Evolutionary conservation across 2,797 vertebrate genomes (phyloP).

Genomic region (Gallinago stenura): DNA sequence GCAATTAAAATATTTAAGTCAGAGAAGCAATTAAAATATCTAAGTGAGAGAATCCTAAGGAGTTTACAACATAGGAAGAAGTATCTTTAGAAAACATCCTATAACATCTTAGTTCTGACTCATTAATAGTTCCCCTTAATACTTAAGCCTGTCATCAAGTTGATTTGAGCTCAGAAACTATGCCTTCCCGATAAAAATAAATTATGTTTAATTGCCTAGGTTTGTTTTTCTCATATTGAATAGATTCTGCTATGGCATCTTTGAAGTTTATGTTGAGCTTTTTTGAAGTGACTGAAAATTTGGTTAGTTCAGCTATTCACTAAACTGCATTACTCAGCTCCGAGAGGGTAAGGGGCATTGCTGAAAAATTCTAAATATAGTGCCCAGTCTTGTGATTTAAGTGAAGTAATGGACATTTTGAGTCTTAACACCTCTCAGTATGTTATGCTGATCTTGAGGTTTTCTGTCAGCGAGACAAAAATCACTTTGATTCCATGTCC

Average conservation of each 20-base stretch:
- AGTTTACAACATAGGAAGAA: neutral
- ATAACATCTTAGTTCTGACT: neutral
- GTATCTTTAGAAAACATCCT: neutral
- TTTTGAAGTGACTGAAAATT: neutral
- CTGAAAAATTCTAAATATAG: constrained; percentile 14
- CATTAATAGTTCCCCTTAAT: neutral
- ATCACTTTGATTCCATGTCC: neutral
- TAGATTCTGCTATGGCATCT: neutral
- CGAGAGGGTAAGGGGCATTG: neutral
- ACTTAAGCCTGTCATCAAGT: neutral
- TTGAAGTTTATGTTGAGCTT: neutral
- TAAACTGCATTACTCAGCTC: neutral
- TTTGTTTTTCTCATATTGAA: neutral
- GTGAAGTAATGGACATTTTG: constrained; percentile 22
- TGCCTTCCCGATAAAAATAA: neutral
- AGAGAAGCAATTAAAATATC: neutral
- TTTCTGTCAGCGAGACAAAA: neutral
- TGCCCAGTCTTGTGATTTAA: neutral
- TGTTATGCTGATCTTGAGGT: neutral
- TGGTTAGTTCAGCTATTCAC: neutral
- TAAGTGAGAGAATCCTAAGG: neutral
- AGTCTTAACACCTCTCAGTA: neutral
- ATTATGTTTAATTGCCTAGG: neutral
- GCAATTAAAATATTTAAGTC: neutral
- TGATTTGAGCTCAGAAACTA: neutral